phyloP scores from a whole-genome alignment of 2,888 invertebrate genomes.

The Patella depressa region DNA sequence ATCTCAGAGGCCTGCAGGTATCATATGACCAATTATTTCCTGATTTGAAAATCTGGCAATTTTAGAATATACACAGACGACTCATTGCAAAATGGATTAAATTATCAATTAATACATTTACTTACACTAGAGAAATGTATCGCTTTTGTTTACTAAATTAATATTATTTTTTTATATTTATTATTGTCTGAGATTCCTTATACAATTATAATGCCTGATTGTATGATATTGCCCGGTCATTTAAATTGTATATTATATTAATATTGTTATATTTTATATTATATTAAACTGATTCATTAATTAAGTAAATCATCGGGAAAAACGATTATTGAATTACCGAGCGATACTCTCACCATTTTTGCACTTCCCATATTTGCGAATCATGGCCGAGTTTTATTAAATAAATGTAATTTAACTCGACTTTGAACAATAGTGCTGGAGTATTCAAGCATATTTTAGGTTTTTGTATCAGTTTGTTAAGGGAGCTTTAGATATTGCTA shows the following conservation, averaged over 20 bases:
- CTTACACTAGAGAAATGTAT: not conserved
- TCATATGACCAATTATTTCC: constrained; percentile 6
- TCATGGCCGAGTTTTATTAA: constrained; percentile 4
- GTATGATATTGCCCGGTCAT: no score
- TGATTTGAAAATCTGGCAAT: constrained; percentile 7
- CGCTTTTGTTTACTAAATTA: no score
- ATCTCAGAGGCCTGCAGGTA: not conserved
- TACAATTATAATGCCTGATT: no score
- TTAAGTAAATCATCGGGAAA: constrained; percentile 5
- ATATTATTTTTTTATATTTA: no score
- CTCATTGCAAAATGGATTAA: not conserved
- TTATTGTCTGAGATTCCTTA: no score
- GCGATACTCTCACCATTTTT: not conserved
- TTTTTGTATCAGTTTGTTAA: no score
- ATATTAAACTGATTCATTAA: not conserved
- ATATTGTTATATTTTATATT: not conserved
- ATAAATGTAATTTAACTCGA: constrained; percentile 4
- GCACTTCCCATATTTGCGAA: constrained; percentile 1
- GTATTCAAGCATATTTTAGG: constrained; percentile 1
- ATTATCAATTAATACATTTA: not conserved
- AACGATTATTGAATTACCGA: constrained; percentile 2
- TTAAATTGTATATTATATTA: not conserved
- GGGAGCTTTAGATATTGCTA: no score
- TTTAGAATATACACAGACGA: not conserved
- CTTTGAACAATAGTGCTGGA: not conserved